Evolutionary conservation across 2,797 vertebrate genomes (phyloP).

Genomic region (Phalloptychus januarius): DNA sequence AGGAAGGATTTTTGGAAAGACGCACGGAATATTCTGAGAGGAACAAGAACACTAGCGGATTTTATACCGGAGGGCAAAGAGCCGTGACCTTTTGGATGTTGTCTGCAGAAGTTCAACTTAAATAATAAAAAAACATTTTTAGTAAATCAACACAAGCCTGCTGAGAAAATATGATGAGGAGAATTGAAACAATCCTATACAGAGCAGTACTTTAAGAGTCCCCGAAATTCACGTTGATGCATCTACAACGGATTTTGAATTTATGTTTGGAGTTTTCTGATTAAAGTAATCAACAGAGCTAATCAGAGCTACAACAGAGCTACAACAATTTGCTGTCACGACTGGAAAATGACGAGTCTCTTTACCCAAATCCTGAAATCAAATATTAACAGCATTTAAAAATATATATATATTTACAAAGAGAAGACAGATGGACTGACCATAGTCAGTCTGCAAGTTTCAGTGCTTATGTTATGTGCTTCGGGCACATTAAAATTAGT

Average conservation of each 20-base stretch:
- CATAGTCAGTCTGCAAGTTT: background rate
- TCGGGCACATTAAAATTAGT: no score
- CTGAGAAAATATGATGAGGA: background rate
- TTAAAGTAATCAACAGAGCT: no score
- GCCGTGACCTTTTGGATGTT: slow-evolving; percentile 22
- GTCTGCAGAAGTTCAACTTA: slow-evolving; percentile 28
- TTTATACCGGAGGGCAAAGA: slow-evolving; percentile 10
- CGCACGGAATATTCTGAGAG: slow-evolving; percentile 1
- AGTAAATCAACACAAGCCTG: slow-evolving; percentile 14
- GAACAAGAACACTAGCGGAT: slow-evolving; percentile 15
- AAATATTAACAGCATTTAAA: background rate
- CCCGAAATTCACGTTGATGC: background rate
- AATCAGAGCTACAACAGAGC: no score
- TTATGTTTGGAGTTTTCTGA: background rate
- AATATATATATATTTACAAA: no score
- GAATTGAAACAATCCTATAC: background rate
- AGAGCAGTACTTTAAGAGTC: background rate
- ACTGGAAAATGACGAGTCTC: background rate
- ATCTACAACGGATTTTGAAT: background rate
- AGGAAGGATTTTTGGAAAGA: slow-evolving; percentile 56
- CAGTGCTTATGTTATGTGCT: no score
- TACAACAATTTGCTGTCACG: no score
- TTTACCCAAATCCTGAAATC: background rate
- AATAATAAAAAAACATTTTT: background rate
- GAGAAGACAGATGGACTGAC: background rate